These are phyloP conservation scores for Sebastes fasciatus DNA, from an alignment of 2,113 vertebrate species.

Conservation along the genomic window DNA sequence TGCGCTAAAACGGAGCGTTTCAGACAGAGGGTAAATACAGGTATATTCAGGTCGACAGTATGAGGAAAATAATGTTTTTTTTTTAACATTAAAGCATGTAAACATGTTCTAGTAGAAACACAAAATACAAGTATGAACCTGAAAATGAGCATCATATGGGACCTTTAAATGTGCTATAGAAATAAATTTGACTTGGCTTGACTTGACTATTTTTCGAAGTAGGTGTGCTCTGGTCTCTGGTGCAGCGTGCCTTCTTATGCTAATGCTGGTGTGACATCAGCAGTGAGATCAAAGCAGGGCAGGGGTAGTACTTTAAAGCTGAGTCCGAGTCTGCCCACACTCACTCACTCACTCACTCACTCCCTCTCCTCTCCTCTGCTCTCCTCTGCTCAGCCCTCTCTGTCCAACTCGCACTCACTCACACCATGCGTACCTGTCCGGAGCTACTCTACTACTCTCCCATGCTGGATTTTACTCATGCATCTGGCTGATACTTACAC, in stretches of 20 bases:
- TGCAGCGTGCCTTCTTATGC: conserved; percentile 88
- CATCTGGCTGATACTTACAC: conserved; percentile 60
- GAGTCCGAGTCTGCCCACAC: conserved; percentile 67
- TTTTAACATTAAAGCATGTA: no score
- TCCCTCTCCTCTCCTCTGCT: not conserved
- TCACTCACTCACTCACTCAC: conserved; percentile 63
- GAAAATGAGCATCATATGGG: no score
- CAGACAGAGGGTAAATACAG: no score
- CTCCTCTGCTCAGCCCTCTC: not conserved
- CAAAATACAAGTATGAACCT: no score
- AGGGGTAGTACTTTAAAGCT: conserved; percentile 81
- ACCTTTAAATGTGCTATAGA: no score
- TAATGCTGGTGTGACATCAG: conserved; percentile 91
- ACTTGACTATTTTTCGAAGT: no score
- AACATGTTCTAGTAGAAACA: no score
- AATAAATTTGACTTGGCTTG: no score
- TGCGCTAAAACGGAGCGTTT: no score
- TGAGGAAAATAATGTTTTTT: no score
- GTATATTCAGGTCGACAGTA: no score
- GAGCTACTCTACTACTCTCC: conserved; percentile 56
- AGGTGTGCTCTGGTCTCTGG: conserved; percentile 23
- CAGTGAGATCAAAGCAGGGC: conserved; percentile 85
- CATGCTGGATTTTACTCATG: conserved; percentile 76
- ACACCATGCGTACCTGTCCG: conserved; percentile 79
- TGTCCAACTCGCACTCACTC: conserved; percentile 19